A percentile compares a stretch with the other conserved stretches of the same genome.
These are phyloP conservation scores for Drosophila tsacasi DNA, from an alignment of 1,140 invertebrate species.

Conservation along the genomic window DNA sequence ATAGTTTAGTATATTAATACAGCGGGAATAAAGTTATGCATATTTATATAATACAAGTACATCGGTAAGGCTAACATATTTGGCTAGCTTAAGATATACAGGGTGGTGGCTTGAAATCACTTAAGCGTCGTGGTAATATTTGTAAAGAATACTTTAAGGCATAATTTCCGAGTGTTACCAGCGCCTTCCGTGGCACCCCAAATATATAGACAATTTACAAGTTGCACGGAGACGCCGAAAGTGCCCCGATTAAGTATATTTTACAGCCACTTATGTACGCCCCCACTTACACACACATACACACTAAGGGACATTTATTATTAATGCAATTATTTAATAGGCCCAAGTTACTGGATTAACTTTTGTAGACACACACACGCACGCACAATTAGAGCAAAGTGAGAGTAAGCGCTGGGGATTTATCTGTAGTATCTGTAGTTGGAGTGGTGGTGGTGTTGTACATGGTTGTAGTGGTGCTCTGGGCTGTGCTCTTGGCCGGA, in stretches of 20 bases:
- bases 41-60: conserved; percentile 35
- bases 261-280: conserved; percentile 24
- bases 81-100: conserved; percentile 33
- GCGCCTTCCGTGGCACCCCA: background rate
- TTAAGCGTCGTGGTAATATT: too few species aligned
- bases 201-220: conserved; percentile 32
- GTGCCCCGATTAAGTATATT: conserved; percentile 20
- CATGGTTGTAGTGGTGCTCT: conserved; percentile 25
- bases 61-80: conserved; percentile 27
- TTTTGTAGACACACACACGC: conserved; percentile 49
- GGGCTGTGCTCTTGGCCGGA: conserved; percentile 43
- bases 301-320: conserved; percentile 44
- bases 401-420: conserved; percentile 61
- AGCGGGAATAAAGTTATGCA: conserved; percentile 17
- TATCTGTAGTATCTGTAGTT: conserved; percentile 41
- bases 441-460: conserved; percentile 26
- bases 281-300: conserved; percentile 18
- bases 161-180: background rate
- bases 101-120: background rate
- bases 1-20: conserved; percentile 13
- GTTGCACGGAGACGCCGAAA: conserved; percentile 7
- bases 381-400: conserved; percentile 63
- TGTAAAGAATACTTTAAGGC: background rate
- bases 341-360: conserved; percentile 40
- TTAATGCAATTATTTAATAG: conserved; percentile 52